Evolutionary conservation across 2,113 vertebrate species (phyloP).

Genomic region (Lipophrys pholis): DNA sequence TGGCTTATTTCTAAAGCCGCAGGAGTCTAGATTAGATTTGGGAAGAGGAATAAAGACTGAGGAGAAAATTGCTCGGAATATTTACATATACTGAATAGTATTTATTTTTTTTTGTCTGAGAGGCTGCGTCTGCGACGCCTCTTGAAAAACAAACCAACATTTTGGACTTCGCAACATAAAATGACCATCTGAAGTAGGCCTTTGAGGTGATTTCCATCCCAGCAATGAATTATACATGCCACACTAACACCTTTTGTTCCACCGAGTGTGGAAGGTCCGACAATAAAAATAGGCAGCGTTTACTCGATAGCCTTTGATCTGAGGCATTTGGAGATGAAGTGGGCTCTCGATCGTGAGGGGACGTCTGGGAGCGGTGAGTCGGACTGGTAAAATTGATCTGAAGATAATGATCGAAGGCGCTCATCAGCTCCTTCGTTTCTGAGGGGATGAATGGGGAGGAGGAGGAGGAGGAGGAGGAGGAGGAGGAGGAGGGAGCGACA

Average conservation of each 20-base stretch:
- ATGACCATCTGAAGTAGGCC: slow-evolving; percentile 20
- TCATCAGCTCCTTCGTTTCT: slow-evolving; percentile 62
- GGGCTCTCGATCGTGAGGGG: slow-evolving; percentile 32
- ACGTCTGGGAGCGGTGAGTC: slow-evolving; percentile 15
- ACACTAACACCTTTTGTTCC: slow-evolving; percentile 29
- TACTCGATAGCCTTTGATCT: slow-evolving; percentile 56
- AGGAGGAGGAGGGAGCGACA: slow-evolving; percentile 24
- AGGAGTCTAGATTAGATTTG: slow-evolving; percentile 35
- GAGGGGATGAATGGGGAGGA: slow-evolving; percentile 34
- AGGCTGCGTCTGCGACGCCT: not conserved
- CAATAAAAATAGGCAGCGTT: slow-evolving; percentile 33
- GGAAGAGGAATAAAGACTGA: slow-evolving; percentile 24
- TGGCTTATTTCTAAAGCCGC: slow-evolving; percentile 43
- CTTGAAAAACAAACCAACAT: slow-evolving; percentile 6
- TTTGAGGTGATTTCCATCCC: slow-evolving; percentile 23
- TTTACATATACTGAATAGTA: slow-evolving; percentile 29
- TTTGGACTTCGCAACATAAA: slow-evolving; percentile 19
- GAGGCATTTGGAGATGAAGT: slow-evolving; percentile 47
- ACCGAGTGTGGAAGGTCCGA: slow-evolving; percentile 31
- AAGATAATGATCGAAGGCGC: slow-evolving; percentile 45
- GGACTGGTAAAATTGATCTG: slow-evolving; percentile 49
- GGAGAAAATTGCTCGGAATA: slow-evolving; percentile 29
- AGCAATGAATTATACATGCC: slow-evolving; percentile 39
- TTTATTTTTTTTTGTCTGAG: slow-evolving; percentile 6
- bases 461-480: not conserved